These are phyloP conservation scores for Cetoscarus ocellatus DNA, from an alignment of 2,797 vertebrate species.

Conservation along the genomic window DNA sequence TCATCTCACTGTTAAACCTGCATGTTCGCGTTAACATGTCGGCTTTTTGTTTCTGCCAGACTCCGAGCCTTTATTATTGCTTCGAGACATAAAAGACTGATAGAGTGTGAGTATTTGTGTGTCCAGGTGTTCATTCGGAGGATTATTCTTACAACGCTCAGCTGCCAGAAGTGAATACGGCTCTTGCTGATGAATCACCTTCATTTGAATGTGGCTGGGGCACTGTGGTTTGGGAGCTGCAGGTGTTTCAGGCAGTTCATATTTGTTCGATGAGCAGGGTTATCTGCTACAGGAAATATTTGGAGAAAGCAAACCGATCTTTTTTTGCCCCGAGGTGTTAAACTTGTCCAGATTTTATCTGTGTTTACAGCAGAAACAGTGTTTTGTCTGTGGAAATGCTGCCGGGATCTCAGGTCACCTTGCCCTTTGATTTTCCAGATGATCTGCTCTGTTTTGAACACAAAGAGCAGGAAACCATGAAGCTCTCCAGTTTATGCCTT, in stretches of 20 bases:
- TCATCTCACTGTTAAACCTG: constrained; percentile 42
- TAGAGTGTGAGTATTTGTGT: background rate
- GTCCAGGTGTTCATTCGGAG: constrained; percentile 15
- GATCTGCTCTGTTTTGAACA: constrained; percentile 27
- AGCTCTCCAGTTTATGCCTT: background rate
- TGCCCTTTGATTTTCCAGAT: constrained; percentile 15
- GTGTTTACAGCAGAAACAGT: constrained; percentile 45
- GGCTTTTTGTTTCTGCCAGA: constrained; percentile 16
- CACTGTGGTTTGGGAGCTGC: background rate
- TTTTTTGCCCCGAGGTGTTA: background rate
- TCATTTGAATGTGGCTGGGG: constrained; percentile 37
- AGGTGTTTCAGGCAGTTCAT: constrained; percentile 23
- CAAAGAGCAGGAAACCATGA: background rate
- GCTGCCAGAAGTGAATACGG: background rate
- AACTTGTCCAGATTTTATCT: constrained; percentile 21
- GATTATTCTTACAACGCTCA: background rate
- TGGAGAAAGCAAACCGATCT: background rate
- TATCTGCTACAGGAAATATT: background rate
- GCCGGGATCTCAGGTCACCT: constrained; percentile 31
- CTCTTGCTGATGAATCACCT: constrained; percentile 4
- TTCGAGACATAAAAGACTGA: background rate
- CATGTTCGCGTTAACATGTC: constrained; percentile 33
- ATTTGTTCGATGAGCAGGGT: constrained; percentile 20
- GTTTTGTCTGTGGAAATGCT: constrained; percentile 29
- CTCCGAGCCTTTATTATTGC: constrained; percentile 3